phyloP scores from a whole-genome alignment of 2,797 vertebrate species.

The Gambusia yucatana region DNA sequence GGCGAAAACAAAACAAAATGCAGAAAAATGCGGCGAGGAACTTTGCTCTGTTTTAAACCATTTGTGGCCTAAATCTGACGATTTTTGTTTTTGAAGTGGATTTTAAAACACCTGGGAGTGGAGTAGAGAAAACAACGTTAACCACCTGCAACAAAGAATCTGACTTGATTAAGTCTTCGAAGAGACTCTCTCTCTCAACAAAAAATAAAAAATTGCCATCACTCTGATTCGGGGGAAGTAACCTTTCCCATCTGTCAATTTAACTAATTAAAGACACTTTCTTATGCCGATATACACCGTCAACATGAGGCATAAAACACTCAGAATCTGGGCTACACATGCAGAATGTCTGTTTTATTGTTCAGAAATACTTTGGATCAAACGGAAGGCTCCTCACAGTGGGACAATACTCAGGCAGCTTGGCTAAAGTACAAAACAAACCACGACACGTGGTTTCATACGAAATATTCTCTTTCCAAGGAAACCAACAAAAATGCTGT shows the following conservation, averaged over 20 bases:
- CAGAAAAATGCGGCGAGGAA: no score
- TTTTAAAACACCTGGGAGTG: not conserved
- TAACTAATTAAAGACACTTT: not conserved
- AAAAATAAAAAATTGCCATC: not conserved
- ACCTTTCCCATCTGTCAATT: slow-evolving; percentile 2
- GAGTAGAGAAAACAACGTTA: not conserved
- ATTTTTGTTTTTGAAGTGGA: not conserved
- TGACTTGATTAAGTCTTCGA: not conserved
- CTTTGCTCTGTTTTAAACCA: not conserved
- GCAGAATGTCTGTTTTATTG: not conserved
- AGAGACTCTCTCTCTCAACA: not conserved
- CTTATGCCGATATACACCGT: not conserved
- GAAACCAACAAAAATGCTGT: slow-evolving; percentile 62
- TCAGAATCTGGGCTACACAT: not conserved
- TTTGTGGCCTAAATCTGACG: no score
- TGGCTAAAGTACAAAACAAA: slow-evolving; percentile 56
- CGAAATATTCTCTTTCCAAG: slow-evolving; percentile 50
- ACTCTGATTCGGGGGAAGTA: not conserved
- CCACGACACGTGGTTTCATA: slow-evolving; percentile 46
- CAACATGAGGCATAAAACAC: not conserved
- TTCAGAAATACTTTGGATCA: not conserved
- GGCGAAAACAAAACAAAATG: not conserved
- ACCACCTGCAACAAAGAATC: not conserved
- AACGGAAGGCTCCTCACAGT: slow-evolving; percentile 13
- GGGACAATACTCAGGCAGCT: slow-evolving; percentile 28